phyloP scores from a whole-genome alignment of 2,797 vertebrate genomes.

The Pipistrellus kuhlii region DNA sequence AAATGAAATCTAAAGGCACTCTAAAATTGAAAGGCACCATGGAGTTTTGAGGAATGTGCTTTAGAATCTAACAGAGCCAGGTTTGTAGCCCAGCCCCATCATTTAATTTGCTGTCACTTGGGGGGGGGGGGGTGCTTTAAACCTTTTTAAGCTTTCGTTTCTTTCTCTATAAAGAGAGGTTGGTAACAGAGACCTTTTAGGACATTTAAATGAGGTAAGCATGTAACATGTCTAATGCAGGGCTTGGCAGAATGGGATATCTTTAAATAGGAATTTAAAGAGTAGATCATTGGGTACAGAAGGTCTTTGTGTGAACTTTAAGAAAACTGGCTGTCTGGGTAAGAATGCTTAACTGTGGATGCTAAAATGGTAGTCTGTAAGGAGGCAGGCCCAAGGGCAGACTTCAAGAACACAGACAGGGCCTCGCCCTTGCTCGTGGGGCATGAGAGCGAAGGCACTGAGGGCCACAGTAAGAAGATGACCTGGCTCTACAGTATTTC shows the following conservation, averaged over 20 bases:
- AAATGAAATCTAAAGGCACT: constrained; percentile 6
- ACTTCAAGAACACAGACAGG: not conserved
- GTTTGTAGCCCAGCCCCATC: not conserved
- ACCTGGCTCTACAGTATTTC: not conserved
- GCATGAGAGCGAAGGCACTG: not conserved
- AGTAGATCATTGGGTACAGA: not conserved
- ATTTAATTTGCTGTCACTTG: not conserved
- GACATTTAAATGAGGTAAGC: constrained; percentile 41
- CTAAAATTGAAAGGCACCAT: not conserved
- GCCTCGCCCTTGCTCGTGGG: not conserved
- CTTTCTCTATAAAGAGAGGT: constrained; percentile 49
- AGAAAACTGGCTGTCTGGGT: not conserved
- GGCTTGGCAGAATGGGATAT: not conserved
- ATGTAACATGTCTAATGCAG: constrained; percentile 21
- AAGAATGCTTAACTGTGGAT: not conserved
- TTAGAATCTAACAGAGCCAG: not conserved
- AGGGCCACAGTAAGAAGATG: not conserved
- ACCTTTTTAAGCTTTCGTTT: not conserved
- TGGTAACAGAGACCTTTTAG: not conserved
- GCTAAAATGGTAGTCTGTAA: not conserved
- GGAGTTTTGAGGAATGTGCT: not conserved
- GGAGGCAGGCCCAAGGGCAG: not conserved
- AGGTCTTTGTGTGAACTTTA: not conserved
- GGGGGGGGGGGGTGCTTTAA: not conserved
- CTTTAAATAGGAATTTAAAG: constrained; percentile 32